Conservation (phyloP, 2,888 invertebrate genomes). For the Marronus borbonicus region DNA sequence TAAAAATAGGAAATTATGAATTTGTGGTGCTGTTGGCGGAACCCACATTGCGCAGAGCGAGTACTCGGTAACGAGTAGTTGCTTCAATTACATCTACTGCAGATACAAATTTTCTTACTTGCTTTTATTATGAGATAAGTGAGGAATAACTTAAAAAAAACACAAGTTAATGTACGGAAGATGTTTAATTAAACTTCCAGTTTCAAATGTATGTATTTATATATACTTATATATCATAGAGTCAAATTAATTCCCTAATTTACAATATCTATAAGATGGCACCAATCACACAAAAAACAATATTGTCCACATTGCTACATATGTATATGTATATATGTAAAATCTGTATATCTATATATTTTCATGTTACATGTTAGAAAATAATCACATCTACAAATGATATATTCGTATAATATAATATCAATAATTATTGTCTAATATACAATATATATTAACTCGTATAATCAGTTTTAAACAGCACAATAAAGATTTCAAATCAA, state of each 20-base stretch:
- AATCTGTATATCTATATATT: slow-evolving; percentile 43
- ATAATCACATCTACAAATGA: slow-evolving; percentile 58
- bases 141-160: slow-evolving; percentile 53
- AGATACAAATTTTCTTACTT: too few species aligned
- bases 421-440: slow-evolving; percentile 64
- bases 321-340: slow-evolving; percentile 35
- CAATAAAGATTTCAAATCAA: slow-evolving; percentile 6
- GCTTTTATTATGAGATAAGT: neutral
- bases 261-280: slow-evolving; percentile 64
- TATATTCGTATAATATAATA: slow-evolving; percentile 49
- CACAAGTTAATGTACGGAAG: slow-evolving; percentile 64
- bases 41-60: too few species aligned
- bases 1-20: too few species aligned
- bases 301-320: slow-evolving; percentile 38
- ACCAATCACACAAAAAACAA: slow-evolving; percentile 52
- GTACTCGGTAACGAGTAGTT: too few species aligned
- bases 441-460: slow-evolving; percentile 57
- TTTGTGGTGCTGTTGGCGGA: too few species aligned
- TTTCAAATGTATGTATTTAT: slow-evolving; percentile 65
- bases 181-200: slow-evolving; percentile 71
- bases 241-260: slow-evolving; percentile 65
- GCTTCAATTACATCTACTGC: too few species aligned
- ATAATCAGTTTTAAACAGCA: slow-evolving; percentile 46
- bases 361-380: slow-evolving; percentile 37
- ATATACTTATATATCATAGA: slow-evolving; percentile 56